Evolutionary conservation across 1,140 invertebrate species (phyloP).

Genomic region (Penaeus chinensis): DNA sequence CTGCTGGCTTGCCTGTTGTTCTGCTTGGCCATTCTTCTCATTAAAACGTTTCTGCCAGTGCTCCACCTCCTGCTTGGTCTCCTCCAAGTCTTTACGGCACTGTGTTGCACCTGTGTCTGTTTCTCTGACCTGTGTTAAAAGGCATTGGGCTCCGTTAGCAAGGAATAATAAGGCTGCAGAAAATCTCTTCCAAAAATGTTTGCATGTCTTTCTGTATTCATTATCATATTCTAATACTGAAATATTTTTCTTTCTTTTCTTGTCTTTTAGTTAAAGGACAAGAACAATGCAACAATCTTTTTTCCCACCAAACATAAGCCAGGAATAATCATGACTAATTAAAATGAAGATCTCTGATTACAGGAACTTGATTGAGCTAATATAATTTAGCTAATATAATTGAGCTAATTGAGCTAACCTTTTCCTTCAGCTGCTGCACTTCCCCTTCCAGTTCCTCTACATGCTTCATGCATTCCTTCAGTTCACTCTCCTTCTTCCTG

Average conservation of each 20-base stretch:
- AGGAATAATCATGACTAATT: no score
- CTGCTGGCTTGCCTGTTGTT: conserved; percentile 7
- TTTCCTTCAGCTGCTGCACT: conserved; percentile 24
- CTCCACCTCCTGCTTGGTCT: not conserved
- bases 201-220: no score
- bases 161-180: not conserved
- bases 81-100: not conserved
- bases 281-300: no score
- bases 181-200: no score
- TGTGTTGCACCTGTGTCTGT: not conserved
- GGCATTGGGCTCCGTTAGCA: not conserved
- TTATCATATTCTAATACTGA: no score
- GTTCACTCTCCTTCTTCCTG: conserved; percentile 32
- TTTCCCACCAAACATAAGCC: no score
- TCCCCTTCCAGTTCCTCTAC: conserved; percentile 9
- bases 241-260: no score
- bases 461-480: conserved; percentile 5
- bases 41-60: conserved; percentile 36
- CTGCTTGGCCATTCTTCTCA: conserved; percentile 28
- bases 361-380: not conserved
- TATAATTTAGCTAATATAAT: not conserved
- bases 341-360: no score
- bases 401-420: not conserved
- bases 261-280: no score
- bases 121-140: not conserved